Evolutionary conservation across 2,113 vertebrate species (phyloP).

Genomic region (Capreolus pygargus): DNA sequence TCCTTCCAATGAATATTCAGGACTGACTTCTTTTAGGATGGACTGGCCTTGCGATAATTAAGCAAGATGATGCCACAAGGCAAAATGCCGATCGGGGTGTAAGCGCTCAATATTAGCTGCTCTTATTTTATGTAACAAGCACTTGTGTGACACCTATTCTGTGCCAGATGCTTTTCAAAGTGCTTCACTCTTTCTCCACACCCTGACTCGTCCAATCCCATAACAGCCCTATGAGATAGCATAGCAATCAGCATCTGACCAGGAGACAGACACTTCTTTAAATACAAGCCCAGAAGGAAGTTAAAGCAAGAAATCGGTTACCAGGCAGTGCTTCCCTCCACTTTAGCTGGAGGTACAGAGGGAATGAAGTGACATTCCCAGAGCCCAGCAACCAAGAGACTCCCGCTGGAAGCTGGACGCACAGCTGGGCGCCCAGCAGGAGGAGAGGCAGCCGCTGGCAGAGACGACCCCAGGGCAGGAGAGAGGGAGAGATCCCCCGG

Average conservation of each 20-base stretch:
- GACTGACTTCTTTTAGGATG: not conserved
- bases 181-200: not conserved
- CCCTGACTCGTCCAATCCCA: not conserved
- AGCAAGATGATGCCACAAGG: not conserved
- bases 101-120: fast-evolving
- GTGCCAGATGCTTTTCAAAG: not conserved
- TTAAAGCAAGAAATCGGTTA: not conserved
- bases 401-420: not conserved
- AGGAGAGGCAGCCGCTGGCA: not conserved
- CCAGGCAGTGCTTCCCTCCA: not conserved
- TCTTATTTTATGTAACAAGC: not conserved
- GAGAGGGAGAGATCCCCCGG: not conserved
- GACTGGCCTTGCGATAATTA: not conserved
- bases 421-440: not conserved
- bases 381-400: fast-evolving
- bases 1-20: not conserved
- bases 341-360: not conserved
- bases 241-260: too few species aligned
- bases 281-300: not conserved
- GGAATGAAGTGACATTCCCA: not conserved
- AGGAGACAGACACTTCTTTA: not conserved
- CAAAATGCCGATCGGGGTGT: too few species aligned
- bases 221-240: not conserved
- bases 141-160: not conserved
- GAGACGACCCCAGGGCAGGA: fast-evolving